These are phyloP conservation scores for Drosophila insularis DNA, from an alignment of 1,140 invertebrate genomes.

Conservation along the genomic window DNA sequence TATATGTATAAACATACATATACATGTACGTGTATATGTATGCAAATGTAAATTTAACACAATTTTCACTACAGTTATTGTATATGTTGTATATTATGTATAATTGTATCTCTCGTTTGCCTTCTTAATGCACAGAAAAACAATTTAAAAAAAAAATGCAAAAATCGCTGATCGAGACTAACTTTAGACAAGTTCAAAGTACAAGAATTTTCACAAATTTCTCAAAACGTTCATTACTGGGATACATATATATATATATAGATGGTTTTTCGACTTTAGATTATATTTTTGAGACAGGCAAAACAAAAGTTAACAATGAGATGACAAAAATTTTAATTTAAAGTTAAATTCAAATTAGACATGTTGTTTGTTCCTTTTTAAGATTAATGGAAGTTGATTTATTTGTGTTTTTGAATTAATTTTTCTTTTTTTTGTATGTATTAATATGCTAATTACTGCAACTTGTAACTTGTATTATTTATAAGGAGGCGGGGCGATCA, in stretches of 20 bases:
- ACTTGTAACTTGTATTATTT: slow-evolving; percentile 9
- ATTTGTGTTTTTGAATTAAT: neutral
- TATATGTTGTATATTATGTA: slow-evolving; percentile 20
- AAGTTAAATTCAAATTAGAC: slow-evolving; percentile 1
- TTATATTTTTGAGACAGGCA: neutral
- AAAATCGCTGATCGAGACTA: neutral
- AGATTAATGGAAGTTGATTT: slow-evolving; percentile 17
- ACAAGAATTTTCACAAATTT: neutral
- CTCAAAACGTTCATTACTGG: too few species aligned
- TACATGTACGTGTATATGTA: slow-evolving; percentile 3
- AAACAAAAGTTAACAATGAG: neutral
- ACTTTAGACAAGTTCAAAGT: neutral
- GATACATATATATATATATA: neutral
- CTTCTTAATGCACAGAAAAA: slow-evolving; percentile 7
- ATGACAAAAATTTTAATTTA: neutral
- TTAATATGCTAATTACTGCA: slow-evolving; percentile 7
- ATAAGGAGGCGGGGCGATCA: neutral
- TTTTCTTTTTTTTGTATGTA: neutral
- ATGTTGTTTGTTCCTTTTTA: slow-evolving; percentile 1
- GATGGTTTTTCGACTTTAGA: neutral
- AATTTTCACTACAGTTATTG: slow-evolving; percentile 14
- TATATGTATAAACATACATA: slow-evolving; percentile 7
- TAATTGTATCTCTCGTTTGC: neutral
- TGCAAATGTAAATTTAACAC: slow-evolving; percentile 5
- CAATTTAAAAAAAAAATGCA: neutral